phyloP scores from a whole-genome alignment of 2,797 vertebrate species.

The Esox masquinongy region DNA sequence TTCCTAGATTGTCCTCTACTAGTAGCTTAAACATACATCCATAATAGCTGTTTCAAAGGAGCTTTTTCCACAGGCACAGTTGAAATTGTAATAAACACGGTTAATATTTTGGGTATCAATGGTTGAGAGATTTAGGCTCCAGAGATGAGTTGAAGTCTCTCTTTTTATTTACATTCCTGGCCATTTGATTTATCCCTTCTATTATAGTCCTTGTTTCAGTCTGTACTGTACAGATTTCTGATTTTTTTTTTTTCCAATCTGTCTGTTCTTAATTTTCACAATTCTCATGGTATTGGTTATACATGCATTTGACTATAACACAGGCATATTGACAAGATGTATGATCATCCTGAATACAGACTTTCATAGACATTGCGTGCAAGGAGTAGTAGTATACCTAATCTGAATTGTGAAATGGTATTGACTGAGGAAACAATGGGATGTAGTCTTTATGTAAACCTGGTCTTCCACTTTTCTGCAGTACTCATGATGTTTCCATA shows the following conservation, averaged over 20 bases:
- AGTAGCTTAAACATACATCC: neutral
- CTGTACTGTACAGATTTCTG: neutral
- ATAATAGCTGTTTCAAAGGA: neutral
- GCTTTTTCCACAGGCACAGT: neutral
- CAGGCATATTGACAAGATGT: neutral
- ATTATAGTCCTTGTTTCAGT: neutral
- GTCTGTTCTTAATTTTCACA: neutral
- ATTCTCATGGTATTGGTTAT: neutral
- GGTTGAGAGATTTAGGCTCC: neutral
- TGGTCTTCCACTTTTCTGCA: conserved; percentile 64
- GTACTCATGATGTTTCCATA: conserved; percentile 39
- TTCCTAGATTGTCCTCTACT: neutral
- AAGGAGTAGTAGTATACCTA: conserved; percentile 23
- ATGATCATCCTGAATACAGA: conserved; percentile 15
- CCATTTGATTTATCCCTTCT: neutral
- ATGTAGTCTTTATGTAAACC: conserved; percentile 38
- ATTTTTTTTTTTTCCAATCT: neutral
- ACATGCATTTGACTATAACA: conserved; percentile 9
- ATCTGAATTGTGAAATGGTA: conserved; percentile 15
- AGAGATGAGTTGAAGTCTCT: neutral
- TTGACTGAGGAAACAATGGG: conserved; percentile 28
- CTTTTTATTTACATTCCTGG: neutral
- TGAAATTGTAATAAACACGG: neutral
- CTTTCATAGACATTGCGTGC: conserved; percentile 39
- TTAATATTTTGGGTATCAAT: neutral